phyloP scores from a whole-genome alignment of 2,113 vertebrate genomes.

The Tor tambroides region DNA sequence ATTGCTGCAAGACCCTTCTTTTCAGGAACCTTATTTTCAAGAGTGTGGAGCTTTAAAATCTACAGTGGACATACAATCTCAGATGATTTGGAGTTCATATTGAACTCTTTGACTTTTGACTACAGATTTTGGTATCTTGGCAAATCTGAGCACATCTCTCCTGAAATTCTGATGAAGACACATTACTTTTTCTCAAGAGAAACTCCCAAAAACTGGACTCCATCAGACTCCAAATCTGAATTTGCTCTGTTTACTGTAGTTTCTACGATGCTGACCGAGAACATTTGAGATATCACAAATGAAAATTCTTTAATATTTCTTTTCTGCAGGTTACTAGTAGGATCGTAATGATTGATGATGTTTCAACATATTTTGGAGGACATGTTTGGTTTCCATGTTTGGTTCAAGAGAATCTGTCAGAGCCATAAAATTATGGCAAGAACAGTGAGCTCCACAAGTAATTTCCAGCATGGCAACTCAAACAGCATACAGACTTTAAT shows the following conservation, averaged over 20 bases:
- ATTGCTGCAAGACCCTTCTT: too few relatives aligned
- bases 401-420: slow-evolving; percentile 16
- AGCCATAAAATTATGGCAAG: slow-evolving; percentile 36
- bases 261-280: not conserved
- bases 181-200: not conserved
- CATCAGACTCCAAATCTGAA: not conserved
- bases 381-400: not conserved
- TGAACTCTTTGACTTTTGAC: slow-evolving; percentile 5
- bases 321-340: not conserved
- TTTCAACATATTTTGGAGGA: not conserved
- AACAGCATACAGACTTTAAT: slow-evolving; percentile 18
- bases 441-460: not conserved
- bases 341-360: not conserved
- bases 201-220: not conserved
- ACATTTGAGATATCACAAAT: too few relatives aligned
- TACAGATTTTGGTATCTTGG: too few relatives aligned
- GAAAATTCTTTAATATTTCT: too few relatives aligned
- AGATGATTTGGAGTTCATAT: not conserved
- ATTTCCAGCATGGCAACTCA: slow-evolving; percentile 33
- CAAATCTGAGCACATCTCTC: not conserved
- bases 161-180: not conserved
- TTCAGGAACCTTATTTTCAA: too few relatives aligned
- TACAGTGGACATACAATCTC: not conserved
- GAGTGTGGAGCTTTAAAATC: not conserved
- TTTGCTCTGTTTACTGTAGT: not conserved